phyloP scores from a whole-genome alignment of 2,888 invertebrate species.

The Ctenicera cuprea region DNA sequence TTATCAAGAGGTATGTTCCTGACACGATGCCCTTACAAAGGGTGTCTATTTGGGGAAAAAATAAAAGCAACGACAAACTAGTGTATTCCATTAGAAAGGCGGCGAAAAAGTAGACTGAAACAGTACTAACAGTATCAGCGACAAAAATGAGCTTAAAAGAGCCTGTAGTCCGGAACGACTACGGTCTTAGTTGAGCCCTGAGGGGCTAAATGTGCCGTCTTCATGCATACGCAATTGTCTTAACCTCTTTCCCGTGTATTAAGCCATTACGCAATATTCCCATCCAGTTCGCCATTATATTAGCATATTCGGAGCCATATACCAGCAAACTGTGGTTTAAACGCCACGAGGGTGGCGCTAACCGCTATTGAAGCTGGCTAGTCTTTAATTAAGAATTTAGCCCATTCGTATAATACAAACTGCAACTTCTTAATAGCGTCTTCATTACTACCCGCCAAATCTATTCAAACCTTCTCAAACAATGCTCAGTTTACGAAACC shows the following conservation, averaged over 20 bases:
- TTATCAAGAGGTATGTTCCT: conserved; percentile 40
- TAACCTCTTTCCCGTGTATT: conserved; percentile 67
- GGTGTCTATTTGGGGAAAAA: conserved; percentile 39
- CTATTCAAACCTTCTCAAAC: conserved; percentile 45
- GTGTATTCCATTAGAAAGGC: conserved; percentile 45
- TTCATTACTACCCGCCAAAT: conserved; percentile 57
- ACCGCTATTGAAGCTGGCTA: conserved; percentile 62
- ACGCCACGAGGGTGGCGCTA: conserved; percentile 56
- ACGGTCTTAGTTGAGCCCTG: conserved; percentile 40
- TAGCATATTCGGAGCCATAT: conserved; percentile 70
- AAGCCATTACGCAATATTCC: conserved; percentile 69
- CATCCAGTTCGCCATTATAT: conserved; percentile 68
- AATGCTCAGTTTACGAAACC: conserved; percentile 43
- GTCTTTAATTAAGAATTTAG: conserved; percentile 68
- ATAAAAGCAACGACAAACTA: conserved; percentile 41
- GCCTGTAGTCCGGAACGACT: conserved; percentile 37
- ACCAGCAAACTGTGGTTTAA: conserved; percentile 65
- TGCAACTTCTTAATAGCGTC: conserved; percentile 65
- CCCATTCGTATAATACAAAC: conserved; percentile 65
- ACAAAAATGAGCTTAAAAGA: conserved; percentile 45
- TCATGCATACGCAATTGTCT: conserved; percentile 68
- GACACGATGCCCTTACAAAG: conserved; percentile 37
- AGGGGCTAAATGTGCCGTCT: conserved; percentile 44
- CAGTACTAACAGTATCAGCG: conserved; percentile 36
- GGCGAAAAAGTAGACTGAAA: conserved; percentile 41